Percentiles rank a stretch among this genome's conserved stretches.
Conservation (phyloP, 2,113 vertebrate genomes). For the Prinia subflava region DNA sequence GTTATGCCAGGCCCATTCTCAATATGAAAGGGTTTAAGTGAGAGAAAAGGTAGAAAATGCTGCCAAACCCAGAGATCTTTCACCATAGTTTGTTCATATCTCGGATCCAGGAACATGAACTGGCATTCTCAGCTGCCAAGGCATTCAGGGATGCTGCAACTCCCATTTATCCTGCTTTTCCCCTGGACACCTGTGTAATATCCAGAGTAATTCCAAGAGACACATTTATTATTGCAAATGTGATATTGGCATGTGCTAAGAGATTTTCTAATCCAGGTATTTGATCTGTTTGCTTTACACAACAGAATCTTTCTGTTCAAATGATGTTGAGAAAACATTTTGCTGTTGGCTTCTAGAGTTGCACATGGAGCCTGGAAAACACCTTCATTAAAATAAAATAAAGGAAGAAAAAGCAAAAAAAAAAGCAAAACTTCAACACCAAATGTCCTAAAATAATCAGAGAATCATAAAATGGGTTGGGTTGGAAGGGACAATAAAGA, state of each 20-base stretch:
- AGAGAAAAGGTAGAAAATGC: background rate
- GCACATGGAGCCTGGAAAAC: background rate
- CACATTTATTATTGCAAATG: background rate
- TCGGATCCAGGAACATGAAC: background rate
- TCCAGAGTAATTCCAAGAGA: background rate
- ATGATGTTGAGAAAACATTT: background rate
- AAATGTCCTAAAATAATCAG: background rate
- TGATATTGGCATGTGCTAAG: background rate
- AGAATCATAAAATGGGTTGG: too few species aligned
- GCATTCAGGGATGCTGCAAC: background rate
- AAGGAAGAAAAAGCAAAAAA: background rate
- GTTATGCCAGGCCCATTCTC: background rate
- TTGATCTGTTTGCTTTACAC: background rate
- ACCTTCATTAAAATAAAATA: background rate
- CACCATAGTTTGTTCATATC: background rate
- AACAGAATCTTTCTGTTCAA: background rate
- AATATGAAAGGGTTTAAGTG: background rate
- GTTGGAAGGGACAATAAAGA: background rate
- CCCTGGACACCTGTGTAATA: background rate
- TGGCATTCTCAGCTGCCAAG: background rate
- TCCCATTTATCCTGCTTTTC: background rate
- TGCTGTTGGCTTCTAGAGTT: background rate
- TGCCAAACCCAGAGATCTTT: background rate
- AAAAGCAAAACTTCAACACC: rapidly evolving
- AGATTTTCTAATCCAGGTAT: background rate